These are phyloP conservation scores for Diachrysia chrysitis DNA, from an alignment of 2,888 invertebrate species.

Conservation along the genomic window DNA sequence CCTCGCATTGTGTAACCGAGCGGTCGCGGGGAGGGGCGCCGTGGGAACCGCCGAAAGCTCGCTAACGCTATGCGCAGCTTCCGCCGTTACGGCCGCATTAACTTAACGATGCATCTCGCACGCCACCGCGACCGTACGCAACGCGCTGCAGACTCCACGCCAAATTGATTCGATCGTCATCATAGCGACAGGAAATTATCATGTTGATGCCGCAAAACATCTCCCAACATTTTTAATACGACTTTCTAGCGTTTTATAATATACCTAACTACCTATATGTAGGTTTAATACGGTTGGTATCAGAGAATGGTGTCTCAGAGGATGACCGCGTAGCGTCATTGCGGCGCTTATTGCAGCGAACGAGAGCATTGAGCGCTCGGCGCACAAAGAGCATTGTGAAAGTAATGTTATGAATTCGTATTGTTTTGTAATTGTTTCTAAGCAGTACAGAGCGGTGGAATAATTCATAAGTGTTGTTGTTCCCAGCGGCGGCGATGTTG, in stretches of 20 bases:
- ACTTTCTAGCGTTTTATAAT: constrained; percentile 66
- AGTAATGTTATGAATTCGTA: constrained; percentile 83
- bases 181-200: constrained; percentile 82
- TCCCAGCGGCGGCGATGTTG: constrained; percentile 81
- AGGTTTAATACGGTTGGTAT: constrained; percentile 42
- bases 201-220: constrained; percentile 69
- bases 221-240: constrained; percentile 59
- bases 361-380: constrained; percentile 65
- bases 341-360: constrained; percentile 56
- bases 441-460: constrained; percentile 81
- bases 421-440: constrained; percentile 87
- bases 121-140: constrained; percentile 72
- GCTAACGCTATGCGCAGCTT: constrained; percentile 81
- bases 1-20: constrained; percentile 88
- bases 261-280: constrained; percentile 27
- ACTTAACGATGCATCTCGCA: constrained; percentile 84
- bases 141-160: constrained; percentile 68
- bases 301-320: constrained; percentile 57
- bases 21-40: constrained; percentile 75
- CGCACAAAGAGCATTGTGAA: constrained; percentile 81
- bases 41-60: constrained; percentile 89
- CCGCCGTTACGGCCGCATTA: constrained; percentile 83
- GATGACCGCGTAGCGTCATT: constrained; percentile 38
- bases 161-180: constrained; percentile 83
- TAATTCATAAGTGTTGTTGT: constrained; percentile 86